Evolutionary conservation across 2,797 vertebrate genomes (phyloP), one percentile per base, ranked within the genome.

Genomic region (Brachymystax lenok): DNA sequence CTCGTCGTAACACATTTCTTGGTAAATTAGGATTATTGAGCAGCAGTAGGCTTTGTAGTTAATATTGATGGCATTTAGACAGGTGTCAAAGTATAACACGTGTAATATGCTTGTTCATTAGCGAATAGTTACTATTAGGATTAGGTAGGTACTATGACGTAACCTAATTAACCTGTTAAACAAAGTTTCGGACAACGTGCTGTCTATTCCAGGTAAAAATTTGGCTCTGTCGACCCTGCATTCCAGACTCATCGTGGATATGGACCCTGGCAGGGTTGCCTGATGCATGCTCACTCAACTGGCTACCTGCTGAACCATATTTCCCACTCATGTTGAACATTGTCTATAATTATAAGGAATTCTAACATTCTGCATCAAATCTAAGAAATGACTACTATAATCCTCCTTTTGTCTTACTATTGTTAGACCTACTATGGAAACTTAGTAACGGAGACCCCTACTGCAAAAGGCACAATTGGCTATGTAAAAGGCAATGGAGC

Each of bases 381-480:
- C 19, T 8, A 59, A 59, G 4, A 59, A 59, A 59, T 59, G 1
- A 6, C 56, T 6, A 46, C 40, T 56, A n/a, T 56, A 19, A 56
- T 56, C 54, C 54, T n/a, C 16, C 17, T 59, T 5, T 46, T 13
- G 40, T 46, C 40, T 46, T 46, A 46, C 40, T 12, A 59, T 59
- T 35, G 28, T 46, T 50, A 69, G 27, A 52, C 24, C 27, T 56
- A 30, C 24, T 33, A 28, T 59, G 52, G 17, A 72, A 54, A 56
- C 52, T 35, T 59, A 66, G 69, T 72, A 80, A 81, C 46, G 70
- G 59, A 81, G 75, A 72, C 68, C 56, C 54, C 69, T 71, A 27
- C 19, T 56, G 77, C 66, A 74, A 12, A 33, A 72, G 46, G 70
- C 68, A 80, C 68, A 78, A 76, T 85, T 79, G 76, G 87, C 86